Conservation (phyloP, 2,888 invertebrate species). For the Scaptomyza cyrtandrae region DNA sequence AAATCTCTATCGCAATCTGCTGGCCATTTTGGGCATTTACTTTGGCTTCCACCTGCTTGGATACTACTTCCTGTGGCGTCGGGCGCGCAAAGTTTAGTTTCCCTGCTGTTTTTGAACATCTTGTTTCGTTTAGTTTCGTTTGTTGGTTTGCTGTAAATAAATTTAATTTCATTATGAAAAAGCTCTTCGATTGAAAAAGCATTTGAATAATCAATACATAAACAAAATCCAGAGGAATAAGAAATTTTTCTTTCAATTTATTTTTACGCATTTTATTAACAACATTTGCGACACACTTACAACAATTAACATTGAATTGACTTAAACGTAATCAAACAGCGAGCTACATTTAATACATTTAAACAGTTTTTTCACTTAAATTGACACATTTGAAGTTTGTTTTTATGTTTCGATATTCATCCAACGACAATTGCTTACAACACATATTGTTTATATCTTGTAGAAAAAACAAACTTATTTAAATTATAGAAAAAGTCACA, state of each 20-base stretch:
- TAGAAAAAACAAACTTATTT: slow-evolving; percentile 47
- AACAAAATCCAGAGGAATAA: neutral
- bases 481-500: slow-evolving; percentile 52
- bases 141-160: slow-evolving; percentile 60
- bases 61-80: slow-evolving; percentile 88
- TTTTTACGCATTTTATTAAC: slow-evolving; percentile 61
- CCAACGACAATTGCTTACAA: slow-evolving; percentile 10
- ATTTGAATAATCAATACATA: slow-evolving; percentile 22
- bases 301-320: slow-evolving; percentile 51
- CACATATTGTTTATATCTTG: neutral
- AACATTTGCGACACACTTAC: slow-evolving; percentile 59
- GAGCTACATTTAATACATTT: slow-evolving; percentile 45
- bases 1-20: slow-evolving; percentile 88
- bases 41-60: slow-evolving; percentile 89
- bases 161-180: slow-evolving; percentile 32
- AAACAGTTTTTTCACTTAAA: slow-evolving; percentile 49
- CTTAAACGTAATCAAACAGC: slow-evolving; percentile 45
- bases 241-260: slow-evolving; percentile 28
- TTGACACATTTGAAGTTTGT: slow-evolving; percentile 55
- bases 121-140: neutral
- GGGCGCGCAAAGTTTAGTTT: slow-evolving; percentile 86
- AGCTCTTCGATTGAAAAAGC: neutral
- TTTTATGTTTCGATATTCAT: slow-evolving; percentile 26
- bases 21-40: slow-evolving; percentile 88
- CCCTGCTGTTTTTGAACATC: slow-evolving; percentile 1